Percentiles rank a stretch among this genome's conserved stretches.
Conservation (phyloP, 2,113 vertebrate species). For the Strix aluco region DNA sequence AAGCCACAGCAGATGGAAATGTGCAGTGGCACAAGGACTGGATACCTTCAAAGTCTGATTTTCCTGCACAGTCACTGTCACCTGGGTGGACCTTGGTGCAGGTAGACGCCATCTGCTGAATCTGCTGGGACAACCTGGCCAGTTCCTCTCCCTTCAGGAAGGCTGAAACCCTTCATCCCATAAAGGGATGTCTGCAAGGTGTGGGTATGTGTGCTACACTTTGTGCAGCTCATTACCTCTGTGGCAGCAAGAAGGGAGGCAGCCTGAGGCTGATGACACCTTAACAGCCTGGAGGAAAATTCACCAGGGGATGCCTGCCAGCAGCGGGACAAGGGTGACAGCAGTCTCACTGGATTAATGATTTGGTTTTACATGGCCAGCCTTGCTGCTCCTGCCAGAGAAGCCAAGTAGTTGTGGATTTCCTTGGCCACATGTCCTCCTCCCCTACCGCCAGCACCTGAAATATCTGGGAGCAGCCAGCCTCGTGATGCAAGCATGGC, state of each 20-base stretch:
- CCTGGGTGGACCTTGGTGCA: not conserved
- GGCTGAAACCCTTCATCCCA: not conserved
- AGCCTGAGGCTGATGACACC: not conserved
- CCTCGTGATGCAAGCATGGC: not conserved
- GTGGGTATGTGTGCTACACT: not conserved
- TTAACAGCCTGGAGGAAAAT: not conserved
- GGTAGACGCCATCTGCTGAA: not conserved
- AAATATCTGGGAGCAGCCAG: not conserved
- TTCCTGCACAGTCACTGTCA: not conserved
- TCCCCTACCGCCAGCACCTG: not conserved
- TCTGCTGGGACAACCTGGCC: not conserved
- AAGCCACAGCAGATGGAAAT: accelerated
- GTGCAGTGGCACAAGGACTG: not conserved
- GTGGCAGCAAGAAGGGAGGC: not conserved
- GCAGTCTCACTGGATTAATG: not conserved
- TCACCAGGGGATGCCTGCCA: not conserved
- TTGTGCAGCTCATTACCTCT: accelerated
- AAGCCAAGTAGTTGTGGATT: not conserved
- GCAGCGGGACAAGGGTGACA: not conserved
- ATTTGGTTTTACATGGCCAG: not conserved
- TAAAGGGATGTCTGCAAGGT: not conserved
- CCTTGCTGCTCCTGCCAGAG: not conserved
- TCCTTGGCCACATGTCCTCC: accelerated
- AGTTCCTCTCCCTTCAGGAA: not conserved
- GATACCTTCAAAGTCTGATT: not conserved